A percentile compares a stretch with the other conserved stretches of the same genome.
These are phyloP conservation scores for Gambusia affinis DNA, from an alignment of 2,113 vertebrate genomes.

Conservation along the genomic window DNA sequence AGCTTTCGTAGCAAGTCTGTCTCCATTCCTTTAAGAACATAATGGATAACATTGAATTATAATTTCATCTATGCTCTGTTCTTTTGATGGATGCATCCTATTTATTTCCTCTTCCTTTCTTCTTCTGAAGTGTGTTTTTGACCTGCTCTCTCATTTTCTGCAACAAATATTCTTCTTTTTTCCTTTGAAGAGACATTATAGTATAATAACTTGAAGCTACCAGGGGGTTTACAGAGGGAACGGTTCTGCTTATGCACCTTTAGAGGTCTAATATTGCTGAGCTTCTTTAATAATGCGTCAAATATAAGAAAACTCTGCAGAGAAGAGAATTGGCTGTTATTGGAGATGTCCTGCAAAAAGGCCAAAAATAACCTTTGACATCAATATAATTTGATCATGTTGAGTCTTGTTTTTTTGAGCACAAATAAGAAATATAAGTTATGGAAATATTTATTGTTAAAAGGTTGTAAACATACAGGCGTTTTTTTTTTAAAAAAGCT, in stretches of 20 bases:
- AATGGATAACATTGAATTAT: not conserved
- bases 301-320: not conserved
- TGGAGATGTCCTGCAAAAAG: not conserved
- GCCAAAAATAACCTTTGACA: not conserved
- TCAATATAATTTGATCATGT: not conserved
- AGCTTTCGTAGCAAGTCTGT: not conserved
- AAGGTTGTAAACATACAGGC: not conserved
- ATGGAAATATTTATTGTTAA: not conserved
- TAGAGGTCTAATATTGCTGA: constrained; percentile 1
- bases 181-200: constrained; percentile 4
- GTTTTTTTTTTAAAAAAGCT: not conserved
- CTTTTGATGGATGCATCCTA: not conserved
- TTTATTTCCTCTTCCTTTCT: not conserved
- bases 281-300: not conserved
- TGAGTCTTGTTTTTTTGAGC: not conserved
- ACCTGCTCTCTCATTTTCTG: constrained; percentile 48
- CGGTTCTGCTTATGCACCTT: not conserved
- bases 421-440: not conserved
- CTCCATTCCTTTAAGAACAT: not conserved
- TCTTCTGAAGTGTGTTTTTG: not conserved
- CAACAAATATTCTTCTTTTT: constrained; percentile 25
- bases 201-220: constrained; percentile 22
- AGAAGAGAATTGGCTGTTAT: not conserved
- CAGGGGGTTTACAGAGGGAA: constrained; percentile 20
- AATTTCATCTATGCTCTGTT: not conserved